These are phyloP conservation scores for Anthopleura xanthogrammica DNA, from an alignment of 92 coral and sea anemone genomes.

Conservation along the genomic window DNA sequence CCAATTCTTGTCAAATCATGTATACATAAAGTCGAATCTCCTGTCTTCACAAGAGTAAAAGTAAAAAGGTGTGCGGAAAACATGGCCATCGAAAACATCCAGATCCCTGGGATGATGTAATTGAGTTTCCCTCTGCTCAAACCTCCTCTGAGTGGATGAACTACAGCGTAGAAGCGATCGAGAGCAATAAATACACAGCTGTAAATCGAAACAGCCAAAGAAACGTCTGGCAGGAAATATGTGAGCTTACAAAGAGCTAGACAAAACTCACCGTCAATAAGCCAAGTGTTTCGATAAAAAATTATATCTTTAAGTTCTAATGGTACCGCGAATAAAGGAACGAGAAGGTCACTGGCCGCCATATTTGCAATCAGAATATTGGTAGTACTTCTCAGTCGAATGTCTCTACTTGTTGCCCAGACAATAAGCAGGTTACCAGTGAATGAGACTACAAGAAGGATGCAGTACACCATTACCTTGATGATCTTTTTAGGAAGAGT, in stretches of 20 bases:
- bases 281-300: background rate
- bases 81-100: no score
- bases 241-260: conserved; percentile 18
- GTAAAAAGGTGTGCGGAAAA: no score
- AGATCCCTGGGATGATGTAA: conserved; percentile 17
- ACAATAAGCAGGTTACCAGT: conserved; percentile 14
- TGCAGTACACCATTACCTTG: conserved; percentile 1
- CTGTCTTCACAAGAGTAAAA: background rate
- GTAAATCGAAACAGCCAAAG: conserved; percentile 14
- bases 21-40: background rate
- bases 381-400: conserved; percentile 13
- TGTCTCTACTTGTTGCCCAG: conserved; percentile 8
- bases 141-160: conserved; percentile 23
- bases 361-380: conserved; percentile 25
- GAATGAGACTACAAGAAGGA: conserved; percentile 1
- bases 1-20: background rate
- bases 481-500: background rate
- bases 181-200: conserved; percentile 34
- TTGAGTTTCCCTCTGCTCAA: conserved; percentile 13
- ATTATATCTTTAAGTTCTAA: background rate
- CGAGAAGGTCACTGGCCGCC: conserved; percentile 31
- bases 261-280: conserved; percentile 5
- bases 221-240: conserved; percentile 18
- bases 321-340: conserved; percentile 12
- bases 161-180: conserved; percentile 21